Base-by-base conservation (phyloP, 2,888 invertebrate species). In the Clostera curtula region DNA sequence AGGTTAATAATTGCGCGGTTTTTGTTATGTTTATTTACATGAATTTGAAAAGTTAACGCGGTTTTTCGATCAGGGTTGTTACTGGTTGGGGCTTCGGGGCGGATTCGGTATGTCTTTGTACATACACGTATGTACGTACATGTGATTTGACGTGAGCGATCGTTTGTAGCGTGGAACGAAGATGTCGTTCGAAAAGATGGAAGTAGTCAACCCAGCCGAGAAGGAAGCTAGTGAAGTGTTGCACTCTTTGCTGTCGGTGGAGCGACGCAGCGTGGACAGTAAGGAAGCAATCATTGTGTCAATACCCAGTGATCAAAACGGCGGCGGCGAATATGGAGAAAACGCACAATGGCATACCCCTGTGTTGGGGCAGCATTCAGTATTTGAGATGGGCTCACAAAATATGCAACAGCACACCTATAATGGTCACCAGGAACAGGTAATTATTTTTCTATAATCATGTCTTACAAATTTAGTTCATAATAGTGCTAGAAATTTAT, bases 191-290 rank as follows among this genome's bases (percentile, higher is more conserved):
- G 79, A 82, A 56, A 84, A 86, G 72, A 87, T 88, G 88, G 86
- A 88, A 59, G 85, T 84, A 49, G 88, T 88, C 45, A 88, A 88
- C 62, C 85, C 87, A 35, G 89, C 89, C 16, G 90, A 89, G 70
- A 89, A 89, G 64, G 90, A 90, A 63, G 90, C 90, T 10, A 90
- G 89, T 54, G 90, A 90, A 70, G 89, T 90, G 20, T 72, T 90
- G 27, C 89, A 89, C 59, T 88, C 89, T 9, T 67, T 90, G 36
- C 67, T 90, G 29, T 88, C 89, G 5, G 89, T 89, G 39, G 89
- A 89, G 62, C 74, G 89, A 14, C 86, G 89, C 22, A 88, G 88
- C 57, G 87, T 88, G 51, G 85, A 85, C 56, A 84, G 83, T 56
- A 85, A 85, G 48, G 85, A 85, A 40, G 72, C 84, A 14, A 85